Conservation (phyloP, 2,113 vertebrate species). For the Carollia perspicillata region DNA sequence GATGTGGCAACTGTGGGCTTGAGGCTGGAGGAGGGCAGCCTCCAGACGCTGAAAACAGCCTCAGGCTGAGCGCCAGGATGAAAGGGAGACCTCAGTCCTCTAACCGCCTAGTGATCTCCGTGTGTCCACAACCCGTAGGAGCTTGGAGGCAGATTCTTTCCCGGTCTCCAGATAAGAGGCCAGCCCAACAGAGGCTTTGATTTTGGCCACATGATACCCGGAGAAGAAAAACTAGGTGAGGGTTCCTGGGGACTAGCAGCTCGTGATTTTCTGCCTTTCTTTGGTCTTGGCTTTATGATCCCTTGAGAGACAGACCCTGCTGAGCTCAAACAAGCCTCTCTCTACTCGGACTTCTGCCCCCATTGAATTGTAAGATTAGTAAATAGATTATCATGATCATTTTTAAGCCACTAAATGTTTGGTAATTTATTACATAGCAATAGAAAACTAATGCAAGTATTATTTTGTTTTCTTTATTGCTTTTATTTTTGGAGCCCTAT, state of each 20-base stretch:
- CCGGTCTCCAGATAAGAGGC: not conserved
- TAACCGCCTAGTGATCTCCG: not conserved
- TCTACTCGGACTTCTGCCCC: not conserved
- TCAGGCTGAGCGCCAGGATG: not conserved
- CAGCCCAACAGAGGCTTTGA: not conserved
- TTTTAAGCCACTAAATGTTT: not conserved
- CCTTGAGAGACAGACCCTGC: not conserved
- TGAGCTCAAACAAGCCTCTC: not conserved
- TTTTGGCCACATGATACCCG: not conserved
- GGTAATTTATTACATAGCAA: not conserved
- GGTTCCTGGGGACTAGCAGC: not conserved
- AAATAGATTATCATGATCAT: not conserved
- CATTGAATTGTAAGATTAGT: not conserved
- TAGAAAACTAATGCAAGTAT: not conserved
- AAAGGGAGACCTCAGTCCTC: not conserved
- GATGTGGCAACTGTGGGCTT: rapidly evolving
- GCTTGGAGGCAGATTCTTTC: not conserved
- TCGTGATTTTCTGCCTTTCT: not conserved
- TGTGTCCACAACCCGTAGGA: not conserved
- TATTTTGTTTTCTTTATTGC: not conserved
- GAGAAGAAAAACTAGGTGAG: not conserved
- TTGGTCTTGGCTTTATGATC: not conserved
- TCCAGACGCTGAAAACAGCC: not conserved
- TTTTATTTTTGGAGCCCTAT: not conserved
- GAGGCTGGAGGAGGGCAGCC: too few relatives aligned